Conservation (phyloP, 1,140 invertebrate species). For the Microplitis mediator region DNA sequence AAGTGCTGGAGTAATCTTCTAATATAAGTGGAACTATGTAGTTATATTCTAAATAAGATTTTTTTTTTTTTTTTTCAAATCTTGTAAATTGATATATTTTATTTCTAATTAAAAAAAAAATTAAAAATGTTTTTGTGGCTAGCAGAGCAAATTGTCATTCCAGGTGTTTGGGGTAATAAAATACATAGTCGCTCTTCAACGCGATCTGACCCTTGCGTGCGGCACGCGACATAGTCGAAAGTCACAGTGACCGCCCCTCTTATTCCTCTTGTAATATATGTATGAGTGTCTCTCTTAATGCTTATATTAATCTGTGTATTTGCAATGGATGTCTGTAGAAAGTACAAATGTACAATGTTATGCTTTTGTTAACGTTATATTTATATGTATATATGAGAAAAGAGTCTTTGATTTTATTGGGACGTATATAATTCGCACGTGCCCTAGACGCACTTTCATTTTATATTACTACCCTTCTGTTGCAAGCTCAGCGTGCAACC, state of each 20-base stretch:
- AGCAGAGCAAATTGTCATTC: not conserved
- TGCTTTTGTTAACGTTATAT: too few species aligned
- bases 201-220: slow-evolving; percentile 19
- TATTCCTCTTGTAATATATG: not conserved
- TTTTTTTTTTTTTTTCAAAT: too few species aligned
- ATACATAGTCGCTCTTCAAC: not conserved
- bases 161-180: not conserved
- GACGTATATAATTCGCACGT: slow-evolving; percentile 15
- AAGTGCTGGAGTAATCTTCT: not conserved
- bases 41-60: too few species aligned
- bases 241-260: not conserved
- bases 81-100: not conserved
- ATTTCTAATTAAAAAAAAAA: not conserved
- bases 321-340: too few species aligned
- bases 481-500: not conserved
- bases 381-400: slow-evolving; percentile 3
- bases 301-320: not conserved
- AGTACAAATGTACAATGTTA: too few species aligned
- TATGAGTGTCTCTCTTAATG: not conserved
- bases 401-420: not conserved
- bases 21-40: too few species aligned
- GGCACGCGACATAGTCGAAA: slow-evolving; percentile 22
- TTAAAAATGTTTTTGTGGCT: not conserved
- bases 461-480: not conserved
- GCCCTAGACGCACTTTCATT: not conserved